These are phyloP conservation scores for Pygathrix nemaeus DNA, from an alignment of 2,113 vertebrate genomes.

Conservation along the genomic window DNA sequence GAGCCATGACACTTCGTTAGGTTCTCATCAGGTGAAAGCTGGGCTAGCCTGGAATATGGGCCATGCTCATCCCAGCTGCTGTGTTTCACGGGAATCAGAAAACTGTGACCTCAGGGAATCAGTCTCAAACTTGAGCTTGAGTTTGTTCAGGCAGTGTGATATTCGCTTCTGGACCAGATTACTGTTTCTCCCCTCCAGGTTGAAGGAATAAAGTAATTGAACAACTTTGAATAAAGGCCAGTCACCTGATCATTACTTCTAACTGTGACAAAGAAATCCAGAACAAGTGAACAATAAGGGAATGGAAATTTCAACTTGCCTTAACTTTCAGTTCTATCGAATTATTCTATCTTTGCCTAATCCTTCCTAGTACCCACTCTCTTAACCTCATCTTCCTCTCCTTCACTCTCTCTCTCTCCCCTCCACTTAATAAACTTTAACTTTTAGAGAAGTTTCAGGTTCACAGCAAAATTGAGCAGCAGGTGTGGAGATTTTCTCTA, in stretches of 20 bases:
- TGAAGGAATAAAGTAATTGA: neutral
- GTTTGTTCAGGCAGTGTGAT: neutral
- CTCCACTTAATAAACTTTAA: neutral
- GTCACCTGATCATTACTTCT: neutral
- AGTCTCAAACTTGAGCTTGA: neutral
- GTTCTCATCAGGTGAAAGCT: neutral
- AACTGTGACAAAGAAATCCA: neutral
- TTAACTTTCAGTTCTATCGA: neutral
- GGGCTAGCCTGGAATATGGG: accelerated
- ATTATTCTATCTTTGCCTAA: accelerated
- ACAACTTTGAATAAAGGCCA: neutral
- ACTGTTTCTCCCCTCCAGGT: neutral
- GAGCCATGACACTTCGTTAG: neutral
- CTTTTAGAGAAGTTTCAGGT: neutral
- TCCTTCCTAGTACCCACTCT: neutral
- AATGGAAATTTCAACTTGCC: neutral
- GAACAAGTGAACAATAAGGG: neutral
- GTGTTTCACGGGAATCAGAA: neutral
- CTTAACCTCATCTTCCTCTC: neutral
- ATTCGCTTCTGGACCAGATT: neutral
- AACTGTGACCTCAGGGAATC: neutral
- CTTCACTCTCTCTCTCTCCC: neutral
- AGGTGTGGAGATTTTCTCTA: neutral
- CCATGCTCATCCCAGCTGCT: neutral
- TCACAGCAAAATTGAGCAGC: neutral